These are phyloP conservation scores for Heliconius cydno DNA, from an alignment of 2,888 invertebrate species.

Conservation along the genomic window DNA sequence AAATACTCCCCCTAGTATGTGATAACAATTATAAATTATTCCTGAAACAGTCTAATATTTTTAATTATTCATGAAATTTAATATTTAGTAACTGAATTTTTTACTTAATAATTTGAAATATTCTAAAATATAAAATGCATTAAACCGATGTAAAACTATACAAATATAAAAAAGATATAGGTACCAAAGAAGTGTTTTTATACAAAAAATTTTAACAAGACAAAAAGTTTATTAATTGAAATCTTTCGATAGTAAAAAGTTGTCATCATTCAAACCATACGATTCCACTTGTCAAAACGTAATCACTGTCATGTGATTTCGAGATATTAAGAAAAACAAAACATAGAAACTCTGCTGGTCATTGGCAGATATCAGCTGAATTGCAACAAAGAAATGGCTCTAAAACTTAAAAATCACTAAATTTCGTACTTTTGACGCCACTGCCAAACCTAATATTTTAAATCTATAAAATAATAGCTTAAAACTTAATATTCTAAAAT, in stretches of 20 bases:
- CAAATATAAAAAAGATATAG: not conserved
- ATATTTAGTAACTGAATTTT: too few species aligned
- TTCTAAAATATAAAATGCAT: not conserved
- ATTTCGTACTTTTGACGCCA: not conserved
- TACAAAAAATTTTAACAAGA: too few species aligned
- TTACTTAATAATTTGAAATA: too few species aligned
- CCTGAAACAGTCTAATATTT: too few species aligned
- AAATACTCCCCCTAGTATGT: too few species aligned
- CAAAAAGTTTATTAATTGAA: not conserved
- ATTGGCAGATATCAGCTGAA: constrained; percentile 6
- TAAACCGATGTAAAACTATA: not conserved
- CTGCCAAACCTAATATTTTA: not conserved
- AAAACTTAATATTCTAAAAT: too few species aligned
- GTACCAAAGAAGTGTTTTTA: not conserved
- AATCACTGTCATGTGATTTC: not conserved
- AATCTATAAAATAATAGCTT: too few species aligned
- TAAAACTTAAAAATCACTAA: not conserved
- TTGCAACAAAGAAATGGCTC: not conserved
- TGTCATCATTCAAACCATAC: not conserved
- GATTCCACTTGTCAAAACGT: not conserved
- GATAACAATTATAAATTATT: too few species aligned
- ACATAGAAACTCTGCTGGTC: not conserved
- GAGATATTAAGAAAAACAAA: not conserved
- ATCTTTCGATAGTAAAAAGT: not conserved
- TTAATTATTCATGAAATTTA: too few species aligned